Base-by-base conservation (phyloP, 2,113 vertebrate genomes). In the Forbesichthys papilliferus region DNA sequence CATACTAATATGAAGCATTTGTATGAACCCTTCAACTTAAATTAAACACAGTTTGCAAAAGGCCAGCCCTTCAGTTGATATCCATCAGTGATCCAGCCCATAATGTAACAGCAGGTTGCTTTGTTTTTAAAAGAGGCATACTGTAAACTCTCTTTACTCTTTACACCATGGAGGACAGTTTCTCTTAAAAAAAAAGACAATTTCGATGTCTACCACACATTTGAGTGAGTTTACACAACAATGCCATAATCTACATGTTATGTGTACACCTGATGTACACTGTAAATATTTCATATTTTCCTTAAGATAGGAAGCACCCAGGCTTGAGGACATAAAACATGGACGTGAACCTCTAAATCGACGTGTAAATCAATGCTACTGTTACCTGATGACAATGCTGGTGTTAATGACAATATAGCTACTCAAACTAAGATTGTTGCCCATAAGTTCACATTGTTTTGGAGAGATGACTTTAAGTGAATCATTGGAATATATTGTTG, bases 31-130 rank as follows among this genome's bases (percentile, higher is more conserved):
- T 18, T 57, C 20, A 52, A 66, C 68, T 65, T 57, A 66, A 60
- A 80, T 65, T 57, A 66, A 60, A 80, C 67, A 74, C 64, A 59
- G 33, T 75, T 75, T 70, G 64, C 5, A 61, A 74, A 72, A 78
- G n/a, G 71, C 53, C 52, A 81, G 70, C 64, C 69, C 75, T 78
- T 74, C 67, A 52, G 58, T 69, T 74, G 67, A 75, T 20, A 55
- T 70, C 65, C 63, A 66, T 66, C 68, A 27, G 27, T 27, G 27
- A 27, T 27, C 1, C 27, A 27, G 27, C 11, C 13, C 61, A 66
- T 56, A 71, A 52, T 61, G 34, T 75, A 27, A 55, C 33, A 64
- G 70, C 65, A 67, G 67, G 20, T 67, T 42, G 7, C 36, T 42
- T 8, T 42, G 36, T 48, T 66, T 55, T 69, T 68, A 27, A 58